Conservation (phyloP, 2,797 vertebrate species). For the Clarias laeviceps region DNA sequence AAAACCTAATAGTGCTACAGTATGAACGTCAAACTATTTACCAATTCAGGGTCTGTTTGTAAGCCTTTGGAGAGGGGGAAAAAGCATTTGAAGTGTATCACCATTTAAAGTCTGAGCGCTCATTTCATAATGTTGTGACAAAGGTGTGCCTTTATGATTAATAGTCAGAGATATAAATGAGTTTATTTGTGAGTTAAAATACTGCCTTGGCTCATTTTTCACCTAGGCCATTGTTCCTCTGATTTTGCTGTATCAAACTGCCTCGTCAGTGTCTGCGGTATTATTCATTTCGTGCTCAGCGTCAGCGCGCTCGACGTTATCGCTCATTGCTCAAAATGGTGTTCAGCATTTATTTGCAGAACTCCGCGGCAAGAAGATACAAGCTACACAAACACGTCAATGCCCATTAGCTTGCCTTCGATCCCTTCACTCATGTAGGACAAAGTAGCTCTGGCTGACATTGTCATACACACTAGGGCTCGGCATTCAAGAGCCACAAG, state of each 20-base stretch:
- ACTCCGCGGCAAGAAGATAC: neutral
- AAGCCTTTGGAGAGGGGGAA: slow-evolving; percentile 23
- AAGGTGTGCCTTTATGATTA: slow-evolving; percentile 47
- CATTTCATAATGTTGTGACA: slow-evolving; percentile 29
- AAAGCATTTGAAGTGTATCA: slow-evolving; percentile 39
- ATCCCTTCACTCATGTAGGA: slow-evolving; percentile 26
- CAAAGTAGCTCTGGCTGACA: slow-evolving; percentile 7
- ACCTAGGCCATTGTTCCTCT: slow-evolving; percentile 25
- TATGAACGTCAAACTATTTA: neutral
- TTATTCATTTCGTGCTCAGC: slow-evolving; percentile 25
- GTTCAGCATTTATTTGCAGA: slow-evolving; percentile 24
- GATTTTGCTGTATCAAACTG: slow-evolving; percentile 18
- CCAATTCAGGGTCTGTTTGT: neutral
- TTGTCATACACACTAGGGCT: neutral
- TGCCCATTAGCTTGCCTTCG: slow-evolving; percentile 31
- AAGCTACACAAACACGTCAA: neutral
- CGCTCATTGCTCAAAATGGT: slow-evolving; percentile 14
- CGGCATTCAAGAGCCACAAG: neutral
- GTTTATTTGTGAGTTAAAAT: slow-evolving; percentile 38
- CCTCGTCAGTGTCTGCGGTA: slow-evolving; percentile 3
- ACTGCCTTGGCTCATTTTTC: slow-evolving; percentile 42
- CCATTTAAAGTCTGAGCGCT: slow-evolving; percentile 42
- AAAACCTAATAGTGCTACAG: neutral
- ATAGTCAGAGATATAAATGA: slow-evolving; percentile 35
- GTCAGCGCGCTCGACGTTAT: neutral